phyloP scores from a whole-genome alignment of 2,113 vertebrate species.

The Cepphus grylle region DNA sequence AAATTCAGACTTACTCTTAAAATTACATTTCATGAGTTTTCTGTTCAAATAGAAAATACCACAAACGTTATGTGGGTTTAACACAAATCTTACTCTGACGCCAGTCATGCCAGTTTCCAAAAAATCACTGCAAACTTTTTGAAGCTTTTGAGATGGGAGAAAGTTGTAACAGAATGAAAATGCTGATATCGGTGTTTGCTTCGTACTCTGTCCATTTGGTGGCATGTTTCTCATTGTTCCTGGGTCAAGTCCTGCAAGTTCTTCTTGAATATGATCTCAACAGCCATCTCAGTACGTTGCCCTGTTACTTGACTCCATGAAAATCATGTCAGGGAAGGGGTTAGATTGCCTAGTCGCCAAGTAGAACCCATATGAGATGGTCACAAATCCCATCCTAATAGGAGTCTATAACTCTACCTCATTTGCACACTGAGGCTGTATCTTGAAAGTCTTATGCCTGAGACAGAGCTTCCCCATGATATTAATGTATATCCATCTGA shows the following conservation, averaged over 20 bases:
- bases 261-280: background rate
- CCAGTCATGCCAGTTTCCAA: background rate
- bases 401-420: background rate
- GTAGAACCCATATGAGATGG: background rate
- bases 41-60: background rate
- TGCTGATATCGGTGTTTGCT: accelerated
- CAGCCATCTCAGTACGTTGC: background rate
- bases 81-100: background rate
- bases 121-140: background rate
- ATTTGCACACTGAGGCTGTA: background rate
- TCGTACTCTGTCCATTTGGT: background rate
- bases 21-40: background rate
- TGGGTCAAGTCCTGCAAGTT: background rate
- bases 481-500: background rate
- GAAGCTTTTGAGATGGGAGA: background rate
- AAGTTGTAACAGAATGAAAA: background rate
- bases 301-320: background rate
- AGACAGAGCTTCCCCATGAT: background rate
- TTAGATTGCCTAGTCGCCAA: background rate
- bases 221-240: background rate
- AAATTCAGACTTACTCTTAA: background rate
- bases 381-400: background rate
- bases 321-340: background rate
- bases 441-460: background rate
- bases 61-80: background rate